phyloP scores from a whole-genome alignment of 2,888 invertebrate genomes.

The Pterostichus madidus region DNA sequence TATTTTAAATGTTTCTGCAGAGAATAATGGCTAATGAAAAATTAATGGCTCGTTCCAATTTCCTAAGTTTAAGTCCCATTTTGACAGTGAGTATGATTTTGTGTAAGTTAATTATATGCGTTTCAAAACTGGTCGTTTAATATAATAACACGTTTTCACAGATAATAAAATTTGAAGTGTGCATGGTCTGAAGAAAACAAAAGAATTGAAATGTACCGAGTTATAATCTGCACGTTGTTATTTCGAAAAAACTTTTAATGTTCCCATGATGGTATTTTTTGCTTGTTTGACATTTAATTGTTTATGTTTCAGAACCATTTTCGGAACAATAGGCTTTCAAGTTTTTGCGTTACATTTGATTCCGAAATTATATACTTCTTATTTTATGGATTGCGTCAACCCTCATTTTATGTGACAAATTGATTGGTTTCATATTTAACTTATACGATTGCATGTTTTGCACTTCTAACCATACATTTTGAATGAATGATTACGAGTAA shows the following conservation, averaged over 20 bases:
- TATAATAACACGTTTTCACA: conserved; percentile 36
- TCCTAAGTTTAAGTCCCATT: conserved; percentile 2
- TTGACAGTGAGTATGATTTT: background rate
- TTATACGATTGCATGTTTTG: background rate
- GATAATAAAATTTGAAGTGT: conserved; percentile 29
- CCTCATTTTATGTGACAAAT: too few relatives aligned
- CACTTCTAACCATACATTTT: too few relatives aligned
- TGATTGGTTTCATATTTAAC: background rate
- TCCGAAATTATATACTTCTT: conserved; percentile 14
- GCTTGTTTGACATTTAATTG: conserved; percentile 2
- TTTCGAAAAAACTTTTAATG: conserved; percentile 23
- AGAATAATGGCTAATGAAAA: conserved; percentile 9
- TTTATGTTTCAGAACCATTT: conserved; percentile 11
- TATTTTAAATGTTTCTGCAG: background rate
- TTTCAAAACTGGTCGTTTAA: conserved; percentile 26
- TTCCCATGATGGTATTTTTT: conserved; percentile 9
- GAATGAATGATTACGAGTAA: too few relatives aligned
- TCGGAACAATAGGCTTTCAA: conserved; percentile 13
- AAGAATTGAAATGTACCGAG: conserved; percentile 18
- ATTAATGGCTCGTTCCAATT: conserved; percentile 32
- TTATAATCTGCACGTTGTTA: conserved; percentile 28
- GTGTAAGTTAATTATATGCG: conserved; percentile 19
- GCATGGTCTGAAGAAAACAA: conserved; percentile 24
- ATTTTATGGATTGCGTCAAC: background rate
- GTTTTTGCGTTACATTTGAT: conserved; percentile 3